Conservation (phyloP, 2,888 invertebrate genomes). For the Xestia ashworthii region DNA sequence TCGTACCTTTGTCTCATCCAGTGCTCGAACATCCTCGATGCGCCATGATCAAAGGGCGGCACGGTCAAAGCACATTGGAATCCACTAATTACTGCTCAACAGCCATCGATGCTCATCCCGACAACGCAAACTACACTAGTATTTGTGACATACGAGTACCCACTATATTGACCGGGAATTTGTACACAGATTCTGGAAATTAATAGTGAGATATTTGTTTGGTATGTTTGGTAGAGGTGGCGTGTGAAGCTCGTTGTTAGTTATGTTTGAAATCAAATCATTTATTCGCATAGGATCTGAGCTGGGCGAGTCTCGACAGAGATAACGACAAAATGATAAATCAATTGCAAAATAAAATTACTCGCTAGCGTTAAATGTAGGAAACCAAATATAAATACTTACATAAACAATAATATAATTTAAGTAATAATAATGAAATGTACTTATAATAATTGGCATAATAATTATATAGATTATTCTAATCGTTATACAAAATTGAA, state of each 20-base stretch:
- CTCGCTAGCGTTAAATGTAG: too few relatives aligned
- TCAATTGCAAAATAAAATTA: too few relatives aligned
- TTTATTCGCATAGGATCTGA: too few relatives aligned
- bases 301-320: too few relatives aligned
- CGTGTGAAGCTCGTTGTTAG: neutral
- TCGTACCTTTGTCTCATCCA: constrained; percentile 19
- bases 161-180: constrained; percentile 51
- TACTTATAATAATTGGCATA: too few relatives aligned
- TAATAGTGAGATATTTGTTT: constrained; percentile 9
- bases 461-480: too few relatives aligned
- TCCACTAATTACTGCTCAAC: constrained; percentile 78
- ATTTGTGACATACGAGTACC: constrained; percentile 60
- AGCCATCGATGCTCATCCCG: constrained; percentile 61
- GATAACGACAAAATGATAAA: too few relatives aligned
- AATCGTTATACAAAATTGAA: too few relatives aligned
- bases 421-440: too few relatives aligned
- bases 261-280: neutral
- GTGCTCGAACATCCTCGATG: constrained; percentile 29
- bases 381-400: too few relatives aligned
- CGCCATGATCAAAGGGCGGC: constrained; percentile 79
- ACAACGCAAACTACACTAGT: constrained; percentile 52
- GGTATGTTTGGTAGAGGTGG: neutral
- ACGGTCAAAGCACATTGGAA: constrained; percentile 77
- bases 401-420: too few relatives aligned
- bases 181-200: constrained; percentile 41